Evolutionary conservation across 35 echinoderm and acorn worm genomes (phyloP).

Genomic region (Heliocidaris erythrogramma): DNA sequence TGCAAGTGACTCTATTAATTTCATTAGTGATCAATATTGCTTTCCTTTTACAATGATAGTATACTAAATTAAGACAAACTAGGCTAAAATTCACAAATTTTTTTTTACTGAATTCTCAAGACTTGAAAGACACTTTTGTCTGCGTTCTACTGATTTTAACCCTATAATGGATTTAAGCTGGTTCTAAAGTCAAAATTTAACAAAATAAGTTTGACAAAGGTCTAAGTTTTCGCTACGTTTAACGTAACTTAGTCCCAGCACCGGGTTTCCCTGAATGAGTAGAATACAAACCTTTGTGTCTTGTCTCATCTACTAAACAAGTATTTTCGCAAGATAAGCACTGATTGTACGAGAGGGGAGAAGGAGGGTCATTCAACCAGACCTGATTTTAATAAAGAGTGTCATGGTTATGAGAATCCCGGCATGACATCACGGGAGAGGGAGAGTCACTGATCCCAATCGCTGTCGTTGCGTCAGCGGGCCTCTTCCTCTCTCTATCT

Average conservation of each 20-base stretch:
- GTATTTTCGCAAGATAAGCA: neutral
- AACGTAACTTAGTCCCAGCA: neutral
- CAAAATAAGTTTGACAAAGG: neutral
- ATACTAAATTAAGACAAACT: too few relatives aligned
- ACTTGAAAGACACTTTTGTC: too few relatives aligned
- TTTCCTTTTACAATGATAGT: too few relatives aligned
- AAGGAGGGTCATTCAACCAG: constrained; percentile 1
- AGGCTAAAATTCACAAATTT: too few relatives aligned
- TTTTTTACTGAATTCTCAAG: too few relatives aligned
- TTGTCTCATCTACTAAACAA: neutral
- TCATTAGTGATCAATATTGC: too few relatives aligned
- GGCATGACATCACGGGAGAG: neutral
- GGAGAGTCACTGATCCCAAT: neutral
- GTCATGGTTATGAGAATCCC: neutral
- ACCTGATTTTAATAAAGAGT: neutral
- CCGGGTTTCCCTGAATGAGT: neutral
- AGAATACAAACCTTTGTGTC: neutral
- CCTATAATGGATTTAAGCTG: too few relatives aligned
- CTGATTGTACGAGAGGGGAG: neutral
- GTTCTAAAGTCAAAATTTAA: too few relatives aligned
- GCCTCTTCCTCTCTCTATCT: neutral
- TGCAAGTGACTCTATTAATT: too few relatives aligned
- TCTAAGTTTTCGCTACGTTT: neutral
- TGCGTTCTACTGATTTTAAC: too few relatives aligned
- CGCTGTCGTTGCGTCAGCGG: neutral